Base-by-base conservation (phyloP, 2,888 invertebrate species). In the Sabatieria punctata region DNA sequence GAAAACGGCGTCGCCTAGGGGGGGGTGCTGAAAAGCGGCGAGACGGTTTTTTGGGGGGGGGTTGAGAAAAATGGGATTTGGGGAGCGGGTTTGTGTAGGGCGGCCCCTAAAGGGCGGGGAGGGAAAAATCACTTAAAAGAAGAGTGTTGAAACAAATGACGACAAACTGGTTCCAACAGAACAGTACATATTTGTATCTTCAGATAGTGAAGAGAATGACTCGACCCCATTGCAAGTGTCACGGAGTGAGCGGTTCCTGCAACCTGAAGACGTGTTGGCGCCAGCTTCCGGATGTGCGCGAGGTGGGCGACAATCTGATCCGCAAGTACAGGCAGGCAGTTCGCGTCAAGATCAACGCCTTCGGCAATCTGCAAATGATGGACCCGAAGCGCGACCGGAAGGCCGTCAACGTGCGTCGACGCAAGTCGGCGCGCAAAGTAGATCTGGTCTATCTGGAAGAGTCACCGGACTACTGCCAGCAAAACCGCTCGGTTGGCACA, bases 261-360 rank as follows among this genome's bases (percentile, higher is more conserved):
- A 89, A 91, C 30, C 83, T 93, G 57, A 88, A 86, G 71, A 95
- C 95, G 26, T 95, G 95, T 69, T 95, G 93, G 93, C 89, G 89
- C 86, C 78, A 86, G 62, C 75, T 93, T 58, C 86, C 91, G 27
- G 78, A 78, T 57, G 88, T 95, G 71, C 77, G 88, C 53, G 77
- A 80, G 38, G 82, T 93, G 33, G 15, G 35, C 15, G 8, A 11
- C 13, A 15, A 18, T 27, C 74, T 91, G 43, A 88, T 89, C 69
- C 88, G 89, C 66, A 78, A 85, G 51, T 91, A 86, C 71, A 89
- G 91, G 68, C 88, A 88, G 21, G 89, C 93, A 18, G 85, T 88
- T 18, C 76, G 85, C 51, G 85, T 68, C 19, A 40, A 57, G 51
- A 52, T 58, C 22, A 60, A 59, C 47, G 43, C 51, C 21, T 47